Conservation (phyloP, 2,797 vertebrate species). For the Cuniculus paca region DNA sequence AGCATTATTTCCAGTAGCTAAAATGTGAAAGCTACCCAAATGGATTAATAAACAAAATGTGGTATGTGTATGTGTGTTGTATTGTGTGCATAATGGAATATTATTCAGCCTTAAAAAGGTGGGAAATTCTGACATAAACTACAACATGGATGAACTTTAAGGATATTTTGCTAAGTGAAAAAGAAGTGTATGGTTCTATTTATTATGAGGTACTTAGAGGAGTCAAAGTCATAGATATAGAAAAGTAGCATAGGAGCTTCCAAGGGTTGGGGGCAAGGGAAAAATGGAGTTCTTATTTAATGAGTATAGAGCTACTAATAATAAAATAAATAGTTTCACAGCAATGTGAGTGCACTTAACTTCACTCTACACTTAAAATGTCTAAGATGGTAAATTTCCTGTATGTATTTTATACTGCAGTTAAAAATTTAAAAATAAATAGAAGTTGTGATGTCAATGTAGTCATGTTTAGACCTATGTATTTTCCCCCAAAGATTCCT, state of each 20-base stretch:
- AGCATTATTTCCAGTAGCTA: neutral
- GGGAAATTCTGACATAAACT: neutral
- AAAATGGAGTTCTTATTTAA: neutral
- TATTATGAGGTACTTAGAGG: neutral
- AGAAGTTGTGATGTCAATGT: neutral
- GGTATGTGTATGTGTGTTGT: too few relatives aligned
- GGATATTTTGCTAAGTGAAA: neutral
- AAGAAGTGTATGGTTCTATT: neutral
- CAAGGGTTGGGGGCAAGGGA: neutral
- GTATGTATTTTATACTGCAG: neutral
- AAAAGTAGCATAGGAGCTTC: neutral
- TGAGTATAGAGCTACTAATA: neutral
- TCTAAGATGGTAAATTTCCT: neutral
- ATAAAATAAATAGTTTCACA: neutral
- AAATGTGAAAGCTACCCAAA: neutral
- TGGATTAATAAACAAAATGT: neutral
- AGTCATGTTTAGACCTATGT: neutral
- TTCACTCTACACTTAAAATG: neutral
- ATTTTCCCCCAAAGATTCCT: neutral
- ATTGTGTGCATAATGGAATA: too few relatives aligned
- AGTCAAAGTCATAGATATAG: neutral
- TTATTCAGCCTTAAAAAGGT: neutral
- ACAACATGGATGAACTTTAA: neutral
- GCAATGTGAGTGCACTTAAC: neutral
- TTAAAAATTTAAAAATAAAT: neutral